Evolutionary conservation across 53 echinoderm and acorn worm species (phyloP).

Genomic region (Holothuria scabra): DNA sequence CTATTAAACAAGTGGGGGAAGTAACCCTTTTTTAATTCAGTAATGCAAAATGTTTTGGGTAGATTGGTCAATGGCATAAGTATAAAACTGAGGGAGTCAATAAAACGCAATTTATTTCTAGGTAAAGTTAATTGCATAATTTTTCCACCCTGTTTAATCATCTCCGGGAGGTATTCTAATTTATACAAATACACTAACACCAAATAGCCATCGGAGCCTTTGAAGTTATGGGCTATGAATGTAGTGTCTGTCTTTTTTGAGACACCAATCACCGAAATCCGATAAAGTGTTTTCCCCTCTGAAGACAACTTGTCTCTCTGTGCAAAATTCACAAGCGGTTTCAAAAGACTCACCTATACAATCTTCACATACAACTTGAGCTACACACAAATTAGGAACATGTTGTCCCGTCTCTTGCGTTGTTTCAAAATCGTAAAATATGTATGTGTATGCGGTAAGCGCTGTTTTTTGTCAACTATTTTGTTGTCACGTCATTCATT

Average conservation of each 20-base stretch:
- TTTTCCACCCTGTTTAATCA: slow-evolving; percentile 26
- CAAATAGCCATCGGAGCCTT: slow-evolving; percentile 46
- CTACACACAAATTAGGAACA: background rate
- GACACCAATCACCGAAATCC: slow-evolving; percentile 36
- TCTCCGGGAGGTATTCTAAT: slow-evolving; percentile 24
- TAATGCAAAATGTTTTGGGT: slow-evolving; percentile 48
- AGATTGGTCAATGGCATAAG: slow-evolving; percentile 54
- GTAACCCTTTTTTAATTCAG: slow-evolving; percentile 49
- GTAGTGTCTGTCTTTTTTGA: slow-evolving; percentile 12
- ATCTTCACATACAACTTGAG: slow-evolving; percentile 23
- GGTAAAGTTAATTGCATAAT: slow-evolving; percentile 41
- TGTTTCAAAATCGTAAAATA: slow-evolving; percentile 19
- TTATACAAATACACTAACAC: slow-evolving; percentile 18
- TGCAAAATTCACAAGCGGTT: slow-evolving; percentile 3
- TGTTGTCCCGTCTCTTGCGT: slow-evolving; percentile 29
- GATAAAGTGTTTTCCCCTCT: slow-evolving; percentile 4
- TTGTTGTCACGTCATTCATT: background rate
- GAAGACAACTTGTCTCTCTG: slow-evolving; percentile 34
- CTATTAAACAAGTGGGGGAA: slow-evolving; percentile 51
- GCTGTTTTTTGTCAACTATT: too few relatives aligned
- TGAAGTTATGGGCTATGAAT: slow-evolving; percentile 46
- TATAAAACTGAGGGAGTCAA: slow-evolving; percentile 53
- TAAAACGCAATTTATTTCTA: slow-evolving; percentile 23
- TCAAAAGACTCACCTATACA: slow-evolving; percentile 33
- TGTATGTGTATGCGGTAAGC: too few relatives aligned